Evolutionary conservation across 2,888 invertebrate genomes (phyloP).

Genomic region (Hypomecis punctinalis): DNA sequence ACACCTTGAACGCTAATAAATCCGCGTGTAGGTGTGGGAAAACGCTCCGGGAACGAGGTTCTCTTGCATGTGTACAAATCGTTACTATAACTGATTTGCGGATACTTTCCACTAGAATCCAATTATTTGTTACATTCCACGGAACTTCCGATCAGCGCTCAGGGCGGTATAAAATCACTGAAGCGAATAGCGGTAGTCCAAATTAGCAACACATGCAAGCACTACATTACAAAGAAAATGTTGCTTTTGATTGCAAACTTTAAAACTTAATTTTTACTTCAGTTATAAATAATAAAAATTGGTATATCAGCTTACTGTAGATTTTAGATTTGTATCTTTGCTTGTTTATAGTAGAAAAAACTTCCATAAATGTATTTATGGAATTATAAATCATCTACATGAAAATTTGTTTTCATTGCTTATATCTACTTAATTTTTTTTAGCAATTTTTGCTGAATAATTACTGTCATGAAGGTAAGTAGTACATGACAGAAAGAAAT

Average conservation of each 20-base stretch:
- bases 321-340: too few relatives aligned
- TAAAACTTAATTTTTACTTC: neutral
- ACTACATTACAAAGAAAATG: neutral
- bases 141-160: conserved; percentile 21
- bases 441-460: too few relatives aligned
- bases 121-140: conserved; percentile 30
- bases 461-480: too few relatives aligned
- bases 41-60: conserved; percentile 36
- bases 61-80: conserved; percentile 18
- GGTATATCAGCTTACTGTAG: too few relatives aligned
- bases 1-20: conserved; percentile 65
- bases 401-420: too few relatives aligned
- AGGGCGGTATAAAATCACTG: conserved; percentile 19
- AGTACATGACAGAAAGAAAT: too few relatives aligned
- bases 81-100: conserved; percentile 1
- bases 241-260: neutral
- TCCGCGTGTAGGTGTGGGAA: conserved; percentile 59
- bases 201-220: conserved; percentile 17
- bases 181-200: conserved; percentile 7
- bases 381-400: too few relatives aligned
- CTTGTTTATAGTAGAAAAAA: too few relatives aligned
- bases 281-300: too few relatives aligned
- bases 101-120: conserved; percentile 19
- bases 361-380: too few relatives aligned
- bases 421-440: too few relatives aligned